These are phyloP conservation scores for Pollachius pollachius DNA, from an alignment of 2,113 vertebrate genomes.

Conservation along the genomic window DNA sequence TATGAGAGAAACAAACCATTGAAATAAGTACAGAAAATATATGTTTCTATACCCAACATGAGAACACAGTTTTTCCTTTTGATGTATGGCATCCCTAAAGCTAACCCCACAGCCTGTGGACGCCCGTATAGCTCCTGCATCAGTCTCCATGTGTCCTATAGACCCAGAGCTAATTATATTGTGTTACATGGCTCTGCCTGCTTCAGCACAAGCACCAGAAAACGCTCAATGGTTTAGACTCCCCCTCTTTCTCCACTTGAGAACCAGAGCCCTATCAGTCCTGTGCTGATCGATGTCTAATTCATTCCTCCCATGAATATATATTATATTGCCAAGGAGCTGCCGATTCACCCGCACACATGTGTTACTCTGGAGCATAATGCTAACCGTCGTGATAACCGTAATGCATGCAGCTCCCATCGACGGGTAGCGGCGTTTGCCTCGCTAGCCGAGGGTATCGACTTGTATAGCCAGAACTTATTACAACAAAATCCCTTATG, in stretches of 20 bases:
- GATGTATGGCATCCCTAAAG: too few relatives aligned
- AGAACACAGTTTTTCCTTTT: too few relatives aligned
- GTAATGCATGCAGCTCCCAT: constrained; percentile 37
- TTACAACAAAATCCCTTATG: constrained; percentile 16
- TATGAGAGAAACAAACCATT: too few relatives aligned
- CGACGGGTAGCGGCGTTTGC: not conserved
- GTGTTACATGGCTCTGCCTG: not conserved
- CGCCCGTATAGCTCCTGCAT: too few relatives aligned
- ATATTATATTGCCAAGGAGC: constrained; percentile 47
- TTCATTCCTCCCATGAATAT: constrained; percentile 38
- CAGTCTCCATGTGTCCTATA: too few relatives aligned
- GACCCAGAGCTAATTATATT: not conserved
- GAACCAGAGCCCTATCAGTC: constrained; percentile 14
- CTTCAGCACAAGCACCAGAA: constrained; percentile 4
- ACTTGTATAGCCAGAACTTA: constrained; percentile 10
- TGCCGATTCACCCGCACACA: constrained; percentile 18
- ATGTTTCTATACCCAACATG: too few relatives aligned
- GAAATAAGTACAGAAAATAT: too few relatives aligned
- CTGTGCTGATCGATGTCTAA: constrained; percentile 49
- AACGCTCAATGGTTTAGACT: constrained; percentile 10
- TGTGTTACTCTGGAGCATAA: constrained; percentile 41
- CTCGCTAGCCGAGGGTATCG: constrained; percentile 9
- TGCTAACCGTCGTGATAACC: constrained; percentile 36
- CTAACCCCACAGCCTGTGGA: too few relatives aligned
- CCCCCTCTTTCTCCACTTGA: not conserved